Base-by-base conservation (phyloP, 2,888 invertebrate genomes). In the Adela reaumurella region DNA sequence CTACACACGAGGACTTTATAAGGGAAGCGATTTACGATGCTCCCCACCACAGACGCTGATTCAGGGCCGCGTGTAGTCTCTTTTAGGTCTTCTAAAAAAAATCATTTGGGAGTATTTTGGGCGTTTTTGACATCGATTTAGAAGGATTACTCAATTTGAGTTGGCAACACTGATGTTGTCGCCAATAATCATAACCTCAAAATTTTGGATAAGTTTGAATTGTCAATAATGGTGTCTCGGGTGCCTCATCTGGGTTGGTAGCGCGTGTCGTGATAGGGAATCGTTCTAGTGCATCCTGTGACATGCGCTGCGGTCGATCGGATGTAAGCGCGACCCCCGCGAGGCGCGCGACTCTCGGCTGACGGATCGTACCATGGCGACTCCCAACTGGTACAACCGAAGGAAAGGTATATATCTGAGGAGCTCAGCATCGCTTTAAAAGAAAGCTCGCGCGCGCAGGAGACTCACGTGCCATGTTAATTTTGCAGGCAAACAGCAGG, bases 401-500 rank as follows among this genome's bases (percentile, higher is more conserved):
- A 71, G 71, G 62, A 78, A 71, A 73, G 76, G 78, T 77, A 73
- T n/a, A n/a, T n/a, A n/a, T n/a, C n/a, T n/a, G n/a, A 64, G 63
- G 65, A 62, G 50, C 48, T 48, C 42, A 53, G 55, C 52, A 54
- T 46, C 55, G 49, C 4, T 42, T 51, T 43, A 45, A 49, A 48
- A 17, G n/a, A 28, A 18, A 41, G 20, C 48, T 48, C 49, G 42
- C 29, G 44, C 24, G 47, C 45, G 50, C 50, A 50, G 48, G 46
- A 50, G 44, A 46, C 47, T 43, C 2, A 19, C 17, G 46, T 8
- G n/a, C 19, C 24, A n/a, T 46, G 5, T 10, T 19, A 20, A n/a
- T 62, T 29, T 72, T 76, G 53, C 64, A 83, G 83, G 77, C 62
- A 80, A 74, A 68, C 68, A 68, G 50, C 61, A 58, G 54, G 61